Conservation (phyloP, 2,797 vertebrate genomes). For the Pseudochromis fuscus region DNA sequence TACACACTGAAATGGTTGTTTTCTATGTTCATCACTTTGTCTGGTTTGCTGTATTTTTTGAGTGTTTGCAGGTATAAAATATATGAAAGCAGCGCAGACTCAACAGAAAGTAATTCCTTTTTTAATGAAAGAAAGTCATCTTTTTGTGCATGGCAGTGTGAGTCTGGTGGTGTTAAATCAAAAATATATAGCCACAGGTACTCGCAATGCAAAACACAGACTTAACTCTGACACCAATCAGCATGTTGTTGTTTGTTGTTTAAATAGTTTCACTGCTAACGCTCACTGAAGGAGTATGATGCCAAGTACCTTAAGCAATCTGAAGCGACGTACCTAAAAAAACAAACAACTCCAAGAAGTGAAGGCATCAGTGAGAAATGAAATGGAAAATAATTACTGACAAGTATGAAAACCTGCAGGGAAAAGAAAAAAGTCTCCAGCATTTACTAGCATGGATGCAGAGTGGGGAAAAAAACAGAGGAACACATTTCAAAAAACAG, state of each 20-base stretch:
- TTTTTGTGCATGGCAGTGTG: neutral
- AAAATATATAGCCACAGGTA: conserved; percentile 39
- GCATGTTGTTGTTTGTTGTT: conserved; percentile 21
- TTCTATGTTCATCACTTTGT: conserved; percentile 5
- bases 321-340: conserved; percentile 29
- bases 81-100: neutral
- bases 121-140: neutral
- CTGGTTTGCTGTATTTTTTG: conserved; percentile 8
- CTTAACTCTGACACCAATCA: conserved; percentile 29
- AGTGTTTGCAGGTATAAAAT: neutral
- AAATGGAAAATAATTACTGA: conserved; percentile 58
- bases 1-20: conserved; percentile 18
- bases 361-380: conserved; percentile 35
- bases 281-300: conserved; percentile 30
- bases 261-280: conserved; percentile 45
- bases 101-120: neutral
- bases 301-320: conserved; percentile 37
- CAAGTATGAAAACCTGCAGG: conserved; percentile 44
- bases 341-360: conserved; percentile 34
- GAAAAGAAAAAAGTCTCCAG: conserved; percentile 26
- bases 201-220: conserved; percentile 18
- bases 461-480: conserved; percentile 14
- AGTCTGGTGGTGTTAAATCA: conserved; percentile 4
- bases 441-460: conserved; percentile 35
- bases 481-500: conserved; percentile 20